Evolutionary conservation across 2,888 invertebrate species (phyloP).

Genomic region (Stenoptilia bipunctidactyla): DNA sequence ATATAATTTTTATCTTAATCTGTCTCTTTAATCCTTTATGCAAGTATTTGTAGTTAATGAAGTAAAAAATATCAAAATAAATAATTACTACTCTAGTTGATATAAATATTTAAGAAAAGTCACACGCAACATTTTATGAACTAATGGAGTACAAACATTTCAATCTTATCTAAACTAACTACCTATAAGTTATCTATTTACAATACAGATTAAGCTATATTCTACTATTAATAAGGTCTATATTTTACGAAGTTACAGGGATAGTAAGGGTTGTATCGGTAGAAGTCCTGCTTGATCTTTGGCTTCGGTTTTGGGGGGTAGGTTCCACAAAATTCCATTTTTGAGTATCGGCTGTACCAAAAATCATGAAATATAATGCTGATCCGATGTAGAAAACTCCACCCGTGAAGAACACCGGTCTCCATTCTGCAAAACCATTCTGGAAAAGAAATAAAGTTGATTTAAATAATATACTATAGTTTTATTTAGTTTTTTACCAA

Average conservation of each 20-base stretch:
- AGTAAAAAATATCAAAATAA: too few species aligned
- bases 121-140: too few species aligned
- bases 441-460: constrained; percentile 25
- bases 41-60: too few species aligned
- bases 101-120: too few species aligned
- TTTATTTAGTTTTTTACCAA: too few species aligned
- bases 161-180: too few species aligned
- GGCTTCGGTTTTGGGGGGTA: constrained; percentile 34
- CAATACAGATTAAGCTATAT: not conserved
- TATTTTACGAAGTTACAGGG: constrained; percentile 38
- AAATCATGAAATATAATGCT: constrained; percentile 77
- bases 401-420: constrained; percentile 79
- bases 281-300: constrained; percentile 31
- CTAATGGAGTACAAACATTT: too few species aligned
- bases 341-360: constrained; percentile 80
- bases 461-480: too few species aligned
- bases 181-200: too few species aligned
- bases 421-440: constrained; percentile 84
- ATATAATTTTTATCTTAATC: too few species aligned
- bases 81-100: too few species aligned
- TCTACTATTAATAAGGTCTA: not conserved
- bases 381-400: constrained; percentile 77
- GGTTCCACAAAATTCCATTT: constrained; percentile 74
- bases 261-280: constrained; percentile 47
- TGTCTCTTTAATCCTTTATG: too few species aligned